Conservation (phyloP, 2,113 vertebrate species). For the Albula goreensis region DNA sequence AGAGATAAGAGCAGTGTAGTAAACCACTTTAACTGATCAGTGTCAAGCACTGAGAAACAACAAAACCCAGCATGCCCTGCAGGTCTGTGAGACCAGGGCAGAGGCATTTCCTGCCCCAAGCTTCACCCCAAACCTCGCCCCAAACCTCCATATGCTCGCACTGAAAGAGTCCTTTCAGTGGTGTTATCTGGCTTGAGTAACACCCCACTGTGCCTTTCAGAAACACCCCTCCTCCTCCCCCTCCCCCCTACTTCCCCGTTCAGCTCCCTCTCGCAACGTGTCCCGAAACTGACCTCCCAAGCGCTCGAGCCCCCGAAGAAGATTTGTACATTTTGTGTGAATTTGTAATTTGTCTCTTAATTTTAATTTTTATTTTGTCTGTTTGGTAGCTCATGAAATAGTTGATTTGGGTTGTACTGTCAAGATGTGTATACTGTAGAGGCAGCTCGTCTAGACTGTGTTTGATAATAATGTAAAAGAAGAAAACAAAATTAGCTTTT, state of each 20-base stretch:
- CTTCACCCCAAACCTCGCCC: too few species aligned
- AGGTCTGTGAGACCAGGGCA: not conserved
- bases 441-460: conserved; percentile 21
- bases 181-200: not conserved
- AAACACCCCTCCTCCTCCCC: not conserved
- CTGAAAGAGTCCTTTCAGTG: too few species aligned
- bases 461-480: conserved; percentile 22
- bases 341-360: conserved; percentile 5
- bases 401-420: conserved; percentile 23
- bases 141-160: too few species aligned
- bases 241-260: not conserved
- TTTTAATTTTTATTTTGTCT: not conserved
- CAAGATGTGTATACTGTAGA: conserved; percentile 22
- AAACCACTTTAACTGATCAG: too few species aligned
- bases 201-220: not conserved
- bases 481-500: not conserved
- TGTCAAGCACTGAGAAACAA: too few species aligned
- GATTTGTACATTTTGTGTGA: conserved; percentile 23
- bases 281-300: not conserved
- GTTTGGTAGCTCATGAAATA: conserved; percentile 12
- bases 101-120: not conserved
- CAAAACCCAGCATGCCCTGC: too few species aligned
- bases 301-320: not conserved
- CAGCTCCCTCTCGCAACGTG: not conserved
- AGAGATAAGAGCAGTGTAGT: too few species aligned